These are phyloP conservation scores for Magallana nippona DNA, from an alignment of 2,888 invertebrate species.

Conservation along the genomic window DNA sequence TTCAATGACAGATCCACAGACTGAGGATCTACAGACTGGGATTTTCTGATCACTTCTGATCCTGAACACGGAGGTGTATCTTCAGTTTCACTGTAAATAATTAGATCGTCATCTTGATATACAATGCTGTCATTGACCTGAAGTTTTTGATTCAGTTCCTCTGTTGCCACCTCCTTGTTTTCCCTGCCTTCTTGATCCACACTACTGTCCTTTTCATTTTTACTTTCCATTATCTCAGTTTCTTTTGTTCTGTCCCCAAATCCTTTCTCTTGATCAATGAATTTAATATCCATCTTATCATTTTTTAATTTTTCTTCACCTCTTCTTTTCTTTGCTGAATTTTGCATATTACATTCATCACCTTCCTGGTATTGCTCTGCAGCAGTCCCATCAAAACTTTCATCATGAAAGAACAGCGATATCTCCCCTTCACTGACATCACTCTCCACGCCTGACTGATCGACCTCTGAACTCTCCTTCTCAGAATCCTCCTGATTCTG, in stretches of 20 bases:
- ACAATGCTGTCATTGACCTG: background rate
- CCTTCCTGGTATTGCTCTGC: background rate
- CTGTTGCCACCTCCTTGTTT: too few species aligned
- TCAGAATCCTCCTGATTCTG: constrained; percentile 32
- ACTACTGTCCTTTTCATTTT: background rate
- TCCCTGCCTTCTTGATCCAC: background rate
- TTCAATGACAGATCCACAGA: background rate
- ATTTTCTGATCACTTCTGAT: background rate
- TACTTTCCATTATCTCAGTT: background rate
- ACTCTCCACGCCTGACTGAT: constrained; percentile 34
- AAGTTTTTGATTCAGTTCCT: background rate
- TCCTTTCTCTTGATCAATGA: background rate
- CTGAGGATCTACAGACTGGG: background rate
- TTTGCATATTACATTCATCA: background rate
- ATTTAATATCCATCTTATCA: background rate
- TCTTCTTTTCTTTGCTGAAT: background rate
- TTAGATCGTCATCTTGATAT: constrained; percentile 22
- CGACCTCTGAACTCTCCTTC: background rate
- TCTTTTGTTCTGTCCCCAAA: too few species aligned
- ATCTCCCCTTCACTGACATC: constrained; percentile 39
- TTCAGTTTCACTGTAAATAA: constrained; percentile 32
- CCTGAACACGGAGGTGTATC: background rate
- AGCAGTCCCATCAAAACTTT: constrained; percentile 36
- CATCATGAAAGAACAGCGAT: constrained; percentile 35
- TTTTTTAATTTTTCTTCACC: background rate